Evolutionary conservation across 2,797 vertebrate species (phyloP).

Genomic region (Gymnothorax reevesii): DNA sequence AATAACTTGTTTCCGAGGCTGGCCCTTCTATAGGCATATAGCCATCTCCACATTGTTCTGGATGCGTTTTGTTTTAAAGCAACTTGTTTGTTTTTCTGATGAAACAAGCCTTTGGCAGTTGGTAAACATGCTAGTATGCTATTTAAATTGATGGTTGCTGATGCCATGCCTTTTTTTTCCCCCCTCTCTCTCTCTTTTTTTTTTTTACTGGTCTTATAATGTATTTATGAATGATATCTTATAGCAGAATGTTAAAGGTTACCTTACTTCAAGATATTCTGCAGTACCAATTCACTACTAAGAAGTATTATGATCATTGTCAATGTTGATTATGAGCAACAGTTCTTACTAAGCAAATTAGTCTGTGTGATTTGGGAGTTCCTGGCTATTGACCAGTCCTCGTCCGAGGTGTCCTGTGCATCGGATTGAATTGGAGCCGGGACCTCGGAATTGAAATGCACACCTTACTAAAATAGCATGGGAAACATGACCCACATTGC

Average conservation of each 20-base stretch:
- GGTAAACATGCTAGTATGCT: not conserved
- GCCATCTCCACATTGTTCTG: constrained; percentile 44
- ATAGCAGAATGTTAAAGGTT: not conserved
- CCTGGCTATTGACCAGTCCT: constrained; percentile 1
- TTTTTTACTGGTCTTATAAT: not conserved
- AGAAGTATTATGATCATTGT: not conserved
- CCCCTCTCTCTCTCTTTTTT: no score
- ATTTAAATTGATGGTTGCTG: not conserved
- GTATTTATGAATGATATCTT: not conserved
- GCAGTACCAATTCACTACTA: not conserved
- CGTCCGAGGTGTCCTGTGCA: not conserved
- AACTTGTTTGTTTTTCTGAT: not conserved
- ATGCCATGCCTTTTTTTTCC: not conserved
- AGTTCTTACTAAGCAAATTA: not conserved
- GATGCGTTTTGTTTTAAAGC: not conserved
- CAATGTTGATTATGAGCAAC: not conserved
- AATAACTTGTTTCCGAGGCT: constrained; percentile 52
- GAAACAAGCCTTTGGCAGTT: not conserved
- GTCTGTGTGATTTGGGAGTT: not conserved
- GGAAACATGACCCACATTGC: constrained; percentile 1
- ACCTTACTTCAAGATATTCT: not conserved
- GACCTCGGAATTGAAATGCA: constrained; percentile 6
- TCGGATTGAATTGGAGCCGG: not conserved
- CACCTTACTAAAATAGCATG: not conserved
- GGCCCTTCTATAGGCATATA: constrained; percentile 33